Base-by-base conservation (phyloP, 23 tunicate genomes). In the Trididemnum nubilum region DNA sequence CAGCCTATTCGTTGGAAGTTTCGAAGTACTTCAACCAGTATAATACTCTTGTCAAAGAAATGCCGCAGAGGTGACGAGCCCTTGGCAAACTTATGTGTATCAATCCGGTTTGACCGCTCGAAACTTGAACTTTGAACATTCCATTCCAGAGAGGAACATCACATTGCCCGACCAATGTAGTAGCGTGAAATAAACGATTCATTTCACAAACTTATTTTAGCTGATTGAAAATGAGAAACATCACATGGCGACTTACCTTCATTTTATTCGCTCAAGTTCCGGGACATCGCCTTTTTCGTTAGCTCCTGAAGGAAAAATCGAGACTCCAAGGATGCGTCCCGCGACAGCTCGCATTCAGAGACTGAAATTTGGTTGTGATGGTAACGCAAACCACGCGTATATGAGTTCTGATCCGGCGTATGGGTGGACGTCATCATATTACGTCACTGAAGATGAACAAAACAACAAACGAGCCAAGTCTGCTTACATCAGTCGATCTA, bases 221-320 rank as follows among this genome's bases (percentile, higher is more conserved):
- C 72, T 83, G 23, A 83, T 83, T 36, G 87, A 83, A 83, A 83
- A 61, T 24, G 87, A 83, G 36, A 83, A 73, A 35, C 36, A 49
- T 24, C 73, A 73, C 33, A 77, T 73, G 1, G 27, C 32, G 35
- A 31, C n/a, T 21, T 73, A 83, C 36, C 72, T 83, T 9, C 72
- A 60, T 0, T 83, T 73, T 60, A 60, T 83, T 12, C 72, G 73
- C 2, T 51, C 73, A 0, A 73, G 87, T 60, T 73, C 81, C 9
- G 81, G 81, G 1, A 28, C 38, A 9, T 37, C 52, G 3, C 25
- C 34, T 9, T 60, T 60, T 59, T 73, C 87, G 23, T 18, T 73
- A 33, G 81, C 73, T 1, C 87, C 81, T 24, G 61, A 21, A 0
- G 73, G 73, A 36, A 57, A 37, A 26, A 26, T 19, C 2, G 73